These are phyloP conservation scores for Heliconius cydno DNA, from an alignment of 2,888 invertebrate species.

Conservation along the genomic window DNA sequence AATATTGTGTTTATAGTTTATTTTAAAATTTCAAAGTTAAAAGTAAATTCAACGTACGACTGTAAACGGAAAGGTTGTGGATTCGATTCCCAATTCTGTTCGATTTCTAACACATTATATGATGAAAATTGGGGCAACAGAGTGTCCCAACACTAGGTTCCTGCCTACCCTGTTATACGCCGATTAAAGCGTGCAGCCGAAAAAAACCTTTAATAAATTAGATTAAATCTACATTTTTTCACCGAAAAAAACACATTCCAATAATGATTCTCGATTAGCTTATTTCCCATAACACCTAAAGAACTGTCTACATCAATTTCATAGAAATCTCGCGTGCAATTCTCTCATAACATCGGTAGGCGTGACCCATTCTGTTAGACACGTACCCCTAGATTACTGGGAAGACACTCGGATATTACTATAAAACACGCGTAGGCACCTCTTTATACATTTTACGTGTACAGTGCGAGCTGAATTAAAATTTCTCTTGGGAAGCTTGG, in stretches of 20 bases:
- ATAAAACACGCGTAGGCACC: slow-evolving; percentile 34
- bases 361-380: slow-evolving; percentile 29
- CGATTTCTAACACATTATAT: too few relatives aligned
- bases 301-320: slow-evolving; percentile 16
- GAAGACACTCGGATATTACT: slow-evolving; percentile 31
- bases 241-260: not conserved
- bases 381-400: slow-evolving; percentile 20
- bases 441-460: slow-evolving; percentile 19
- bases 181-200: too few relatives aligned
- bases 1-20: too few relatives aligned
- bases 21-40: too few relatives aligned
- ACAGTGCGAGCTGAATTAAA: not conserved
- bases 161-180: too few relatives aligned
- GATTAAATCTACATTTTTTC: too few relatives aligned
- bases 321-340: slow-evolving; percentile 27
- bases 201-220: too few relatives aligned
- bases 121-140: too few relatives aligned
- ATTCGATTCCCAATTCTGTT: too few relatives aligned
- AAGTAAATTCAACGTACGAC: too few relatives aligned
- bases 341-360: slow-evolving; percentile 24
- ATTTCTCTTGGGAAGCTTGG: not conserved
- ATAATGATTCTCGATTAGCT: not conserved
- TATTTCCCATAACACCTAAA: not conserved
- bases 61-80: too few relatives aligned
- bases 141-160: too few relatives aligned